Conservation (phyloP, 1,140 invertebrate genomes). For the Lucilia cuprina region DNA sequence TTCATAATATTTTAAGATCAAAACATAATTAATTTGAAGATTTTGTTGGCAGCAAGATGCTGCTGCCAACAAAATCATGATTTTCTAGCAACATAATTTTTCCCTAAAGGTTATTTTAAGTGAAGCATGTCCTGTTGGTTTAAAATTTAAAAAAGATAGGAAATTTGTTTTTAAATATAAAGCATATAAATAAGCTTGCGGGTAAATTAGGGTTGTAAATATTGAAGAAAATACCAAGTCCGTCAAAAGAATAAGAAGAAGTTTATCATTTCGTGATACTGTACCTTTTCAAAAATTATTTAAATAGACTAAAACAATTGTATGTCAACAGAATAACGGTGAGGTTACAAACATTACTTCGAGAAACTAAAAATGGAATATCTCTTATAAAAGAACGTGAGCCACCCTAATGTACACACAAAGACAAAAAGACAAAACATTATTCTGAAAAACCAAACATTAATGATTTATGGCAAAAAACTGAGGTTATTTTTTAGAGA, state of each 20-base stretch:
- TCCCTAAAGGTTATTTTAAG: not conserved
- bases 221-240: too few species aligned
- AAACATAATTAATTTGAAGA: not conserved
- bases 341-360: too few species aligned
- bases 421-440: not conserved
- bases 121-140: constrained; percentile 9
- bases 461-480: constrained; percentile 2
- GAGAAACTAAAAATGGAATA: too few species aligned
- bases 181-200: not conserved
- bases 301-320: too few species aligned
- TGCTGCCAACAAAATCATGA: not conserved
- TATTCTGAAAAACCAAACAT: not conserved
- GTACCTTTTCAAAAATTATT: too few species aligned
- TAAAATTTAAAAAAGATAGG: not conserved
- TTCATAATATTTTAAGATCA: not conserved
- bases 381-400: not conserved
- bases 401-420: not conserved
- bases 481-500: too few species aligned
- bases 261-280: too few species aligned
- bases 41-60: not conserved
- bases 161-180: not conserved
- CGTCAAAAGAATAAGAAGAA: too few species aligned
- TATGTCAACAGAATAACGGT: too few species aligned
- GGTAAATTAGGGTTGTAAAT: too few species aligned
- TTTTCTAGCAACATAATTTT: not conserved